phyloP scores from a whole-genome alignment of 23 tunicate genomes.

The Phallusia fumigata region DNA sequence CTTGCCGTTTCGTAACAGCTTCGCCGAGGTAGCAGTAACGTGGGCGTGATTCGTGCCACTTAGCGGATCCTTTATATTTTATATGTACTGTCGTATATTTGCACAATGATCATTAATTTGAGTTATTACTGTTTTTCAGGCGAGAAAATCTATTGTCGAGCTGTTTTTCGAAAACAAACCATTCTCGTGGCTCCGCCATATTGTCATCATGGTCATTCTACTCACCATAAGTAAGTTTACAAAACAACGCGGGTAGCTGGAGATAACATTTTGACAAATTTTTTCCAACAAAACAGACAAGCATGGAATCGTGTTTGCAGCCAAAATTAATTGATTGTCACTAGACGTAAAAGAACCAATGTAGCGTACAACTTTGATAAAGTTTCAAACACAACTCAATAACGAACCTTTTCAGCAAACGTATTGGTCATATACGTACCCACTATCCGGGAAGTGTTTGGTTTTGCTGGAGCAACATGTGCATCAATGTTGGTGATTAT shows the following conservation, averaged over 20 bases:
- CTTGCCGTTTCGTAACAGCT: too few relatives aligned
- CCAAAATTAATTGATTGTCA: too few relatives aligned
- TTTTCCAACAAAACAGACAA: too few relatives aligned
- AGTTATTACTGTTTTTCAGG: constrained; percentile 49
- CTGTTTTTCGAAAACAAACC: constrained; percentile 75
- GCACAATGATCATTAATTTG: background rate
- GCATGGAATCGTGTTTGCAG: too few relatives aligned
- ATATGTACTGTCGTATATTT: too few relatives aligned
- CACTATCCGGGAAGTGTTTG: constrained; percentile 85
- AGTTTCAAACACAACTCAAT: background rate
- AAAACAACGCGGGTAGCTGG: too few relatives aligned
- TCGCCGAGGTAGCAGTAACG: too few relatives aligned
- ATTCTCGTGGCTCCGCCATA: constrained; percentile 88
- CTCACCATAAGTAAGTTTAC: constrained; percentile 65
- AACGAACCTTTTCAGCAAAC: constrained; percentile 45
- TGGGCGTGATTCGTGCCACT: too few relatives aligned
- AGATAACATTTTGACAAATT: too few relatives aligned
- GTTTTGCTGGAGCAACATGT: constrained; percentile 93
- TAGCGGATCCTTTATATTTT: too few relatives aligned
- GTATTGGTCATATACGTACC: constrained; percentile 91
- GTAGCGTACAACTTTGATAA: too few relatives aligned
- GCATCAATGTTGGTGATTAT: constrained; percentile 98
- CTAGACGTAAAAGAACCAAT: too few relatives aligned
- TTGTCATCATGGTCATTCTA: constrained; percentile 72
- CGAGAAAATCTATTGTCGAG: constrained; percentile 67